These are phyloP conservation scores for Nannobrachium achirus DNA, from an alignment of 2,113 vertebrate species.

Conservation along the genomic window DNA sequence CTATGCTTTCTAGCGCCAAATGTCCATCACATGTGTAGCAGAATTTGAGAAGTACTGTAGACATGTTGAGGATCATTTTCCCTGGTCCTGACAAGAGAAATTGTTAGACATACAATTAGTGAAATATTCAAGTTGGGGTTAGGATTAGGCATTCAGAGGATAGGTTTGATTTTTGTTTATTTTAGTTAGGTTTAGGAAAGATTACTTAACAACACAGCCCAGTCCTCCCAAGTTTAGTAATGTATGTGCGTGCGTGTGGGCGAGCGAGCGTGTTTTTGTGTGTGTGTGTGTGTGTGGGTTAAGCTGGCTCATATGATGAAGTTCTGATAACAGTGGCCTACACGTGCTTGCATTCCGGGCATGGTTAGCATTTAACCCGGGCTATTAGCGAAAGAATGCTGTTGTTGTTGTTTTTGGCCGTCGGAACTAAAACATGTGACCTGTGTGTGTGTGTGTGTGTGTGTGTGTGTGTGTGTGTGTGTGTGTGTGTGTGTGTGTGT, in stretches of 20 bases:
- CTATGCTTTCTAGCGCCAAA: too few species aligned
- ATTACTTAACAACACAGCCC: too few species aligned
- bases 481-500: not conserved
- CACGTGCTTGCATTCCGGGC: constrained; percentile 58
- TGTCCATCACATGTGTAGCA: too few species aligned
- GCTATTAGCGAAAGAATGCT: constrained; percentile 60
- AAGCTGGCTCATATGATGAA: constrained; percentile 67
- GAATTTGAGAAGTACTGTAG: too few species aligned
- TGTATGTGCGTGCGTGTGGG: constrained; percentile 12
- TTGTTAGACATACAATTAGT: too few species aligned
- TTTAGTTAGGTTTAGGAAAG: too few species aligned
- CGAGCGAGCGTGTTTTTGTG: not conserved
- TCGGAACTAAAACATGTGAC: constrained; percentile 56
- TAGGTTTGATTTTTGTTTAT: too few species aligned
- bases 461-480: constrained; percentile 8
- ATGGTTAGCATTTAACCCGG: constrained; percentile 64
- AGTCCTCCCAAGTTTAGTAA: too few species aligned
- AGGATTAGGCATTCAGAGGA: not conserved
- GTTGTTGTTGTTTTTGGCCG: constrained; percentile 47
- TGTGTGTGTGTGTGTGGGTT: not conserved
- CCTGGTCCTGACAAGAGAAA: too few species aligned
- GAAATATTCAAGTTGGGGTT: too few species aligned
- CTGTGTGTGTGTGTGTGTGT: constrained; percentile 48
- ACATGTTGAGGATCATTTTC: too few species aligned
- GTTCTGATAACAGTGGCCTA: constrained; percentile 48